Conservation (phyloP, 2,797 vertebrate species). For the Apogon talboti region DNA sequence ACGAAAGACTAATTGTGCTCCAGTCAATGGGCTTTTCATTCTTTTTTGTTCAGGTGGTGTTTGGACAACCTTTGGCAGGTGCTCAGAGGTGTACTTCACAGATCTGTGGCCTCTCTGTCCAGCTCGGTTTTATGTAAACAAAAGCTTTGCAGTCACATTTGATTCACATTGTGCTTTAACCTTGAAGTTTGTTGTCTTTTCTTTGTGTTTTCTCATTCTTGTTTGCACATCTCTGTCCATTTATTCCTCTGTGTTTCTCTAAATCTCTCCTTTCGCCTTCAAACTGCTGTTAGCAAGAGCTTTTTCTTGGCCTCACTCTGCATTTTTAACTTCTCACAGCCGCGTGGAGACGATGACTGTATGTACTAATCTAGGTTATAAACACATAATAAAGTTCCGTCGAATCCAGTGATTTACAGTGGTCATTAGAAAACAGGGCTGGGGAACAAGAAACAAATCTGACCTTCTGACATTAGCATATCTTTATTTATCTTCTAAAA, state of each 20-base stretch:
- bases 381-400: slow-evolving; percentile 29
- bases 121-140: slow-evolving; percentile 43
- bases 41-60: slow-evolving; percentile 57
- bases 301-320: slow-evolving; percentile 13
- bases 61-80: slow-evolving; percentile 72
- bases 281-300: slow-evolving; percentile 9
- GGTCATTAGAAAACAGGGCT: slow-evolving; percentile 26
- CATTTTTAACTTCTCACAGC: slow-evolving; percentile 17
- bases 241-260: not conserved
- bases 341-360: not conserved
- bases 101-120: slow-evolving; percentile 54
- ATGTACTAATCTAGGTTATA: slow-evolving; percentile 38
- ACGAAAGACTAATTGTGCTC: slow-evolving; percentile 57
- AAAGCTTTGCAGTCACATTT: slow-evolving; percentile 17
- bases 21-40: slow-evolving; percentile 67
- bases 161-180: slow-evolving; percentile 16
- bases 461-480: not conserved
- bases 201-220: not conserved
- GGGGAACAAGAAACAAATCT: not conserved
- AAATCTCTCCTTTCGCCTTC: not conserved
- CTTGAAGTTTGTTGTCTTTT: slow-evolving; percentile 1
- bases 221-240: not conserved
- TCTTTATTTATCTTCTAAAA: not conserved
- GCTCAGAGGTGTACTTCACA: slow-evolving; percentile 31
- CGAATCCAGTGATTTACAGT: slow-evolving; percentile 18